These are phyloP conservation scores for Leptinotarsa tumamoca DNA, from an alignment of 2,888 invertebrate species.

Conservation along the genomic window DNA sequence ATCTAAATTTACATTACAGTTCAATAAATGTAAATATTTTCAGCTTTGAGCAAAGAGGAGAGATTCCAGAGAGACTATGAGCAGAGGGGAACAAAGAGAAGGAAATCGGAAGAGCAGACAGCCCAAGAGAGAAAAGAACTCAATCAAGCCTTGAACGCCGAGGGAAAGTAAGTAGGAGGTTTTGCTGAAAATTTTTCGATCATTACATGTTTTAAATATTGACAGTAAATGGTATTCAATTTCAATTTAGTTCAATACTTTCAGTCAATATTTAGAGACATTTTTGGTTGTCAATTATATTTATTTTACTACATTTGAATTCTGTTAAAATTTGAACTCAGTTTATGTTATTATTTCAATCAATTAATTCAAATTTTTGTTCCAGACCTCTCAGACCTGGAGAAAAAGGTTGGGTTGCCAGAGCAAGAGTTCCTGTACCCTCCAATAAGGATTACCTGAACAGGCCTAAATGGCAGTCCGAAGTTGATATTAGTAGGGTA, in stretches of 20 bases:
- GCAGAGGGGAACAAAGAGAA: constrained; percentile 76
- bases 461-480: constrained; percentile 91
- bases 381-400: constrained; percentile 85
- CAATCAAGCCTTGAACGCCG: constrained; percentile 73
- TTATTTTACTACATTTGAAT: neutral
- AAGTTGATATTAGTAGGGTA: constrained; percentile 86
- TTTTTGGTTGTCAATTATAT: neutral
- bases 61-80: constrained; percentile 92
- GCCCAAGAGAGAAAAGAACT: constrained; percentile 71
- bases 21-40: constrained; percentile 32
- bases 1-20: neutral
- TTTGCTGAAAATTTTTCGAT: too few relatives aligned
- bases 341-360: too few relatives aligned
- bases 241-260: too few relatives aligned
- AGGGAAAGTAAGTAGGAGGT: constrained; percentile 69
- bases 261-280: too few relatives aligned
- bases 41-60: constrained; percentile 92
- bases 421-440: constrained; percentile 94
- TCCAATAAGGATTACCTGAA: constrained; percentile 97
- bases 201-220: too few relatives aligned
- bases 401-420: constrained; percentile 93
- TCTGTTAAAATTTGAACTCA: too few relatives aligned
- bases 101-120: constrained; percentile 67
- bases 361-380: constrained; percentile 21
- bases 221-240: too few relatives aligned